A percentile compares a stretch with the other conserved stretches of the same genome.
Evolutionary conservation across 2,888 invertebrate genomes (phyloP).

Genomic region (Xylota sylvarum): DNA sequence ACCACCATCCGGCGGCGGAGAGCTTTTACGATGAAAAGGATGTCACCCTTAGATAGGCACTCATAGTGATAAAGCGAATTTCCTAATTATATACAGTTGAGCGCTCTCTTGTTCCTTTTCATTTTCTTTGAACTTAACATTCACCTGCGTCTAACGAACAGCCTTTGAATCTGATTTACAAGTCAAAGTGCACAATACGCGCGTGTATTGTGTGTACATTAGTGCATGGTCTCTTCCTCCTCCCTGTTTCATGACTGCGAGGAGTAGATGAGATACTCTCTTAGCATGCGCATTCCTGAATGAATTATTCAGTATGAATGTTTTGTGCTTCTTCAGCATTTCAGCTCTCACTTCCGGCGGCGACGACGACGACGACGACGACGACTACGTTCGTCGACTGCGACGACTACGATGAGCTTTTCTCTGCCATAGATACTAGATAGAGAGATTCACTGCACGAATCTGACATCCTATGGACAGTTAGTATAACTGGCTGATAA

Average conservation of each 20-base stretch:
- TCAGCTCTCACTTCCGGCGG: constrained; percentile 56
- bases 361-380: not conserved
- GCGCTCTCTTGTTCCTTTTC: constrained; percentile 69
- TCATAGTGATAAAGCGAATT: constrained; percentile 71
- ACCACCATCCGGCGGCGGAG: constrained; percentile 7
- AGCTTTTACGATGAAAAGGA: constrained; percentile 72
- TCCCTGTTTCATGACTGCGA: constrained; percentile 33
- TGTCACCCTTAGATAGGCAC: constrained; percentile 55
- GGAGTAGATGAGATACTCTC: constrained; percentile 44
- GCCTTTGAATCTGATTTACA: constrained; percentile 72
- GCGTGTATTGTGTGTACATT: constrained; percentile 60
- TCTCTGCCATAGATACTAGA: constrained; percentile 60
- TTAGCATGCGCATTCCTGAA: constrained; percentile 73
- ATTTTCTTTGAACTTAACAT: constrained; percentile 70
- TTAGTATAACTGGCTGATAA: constrained; percentile 77
- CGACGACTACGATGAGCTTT: constrained; percentile 58
- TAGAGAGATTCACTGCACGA: constrained; percentile 64
- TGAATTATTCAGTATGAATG: constrained; percentile 41
- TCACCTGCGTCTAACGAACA: constrained; percentile 72
- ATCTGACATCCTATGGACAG: constrained; percentile 70
- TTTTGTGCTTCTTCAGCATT: constrained; percentile 61
- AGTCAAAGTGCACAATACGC: constrained; percentile 70
- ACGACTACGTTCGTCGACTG: too few relatives aligned
- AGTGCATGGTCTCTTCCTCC: constrained; percentile 34
- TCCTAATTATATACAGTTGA: constrained; percentile 70